Evolutionary conservation across 2,888 invertebrate species (phyloP).

Genomic region (Muschampia plurimacula): DNA sequence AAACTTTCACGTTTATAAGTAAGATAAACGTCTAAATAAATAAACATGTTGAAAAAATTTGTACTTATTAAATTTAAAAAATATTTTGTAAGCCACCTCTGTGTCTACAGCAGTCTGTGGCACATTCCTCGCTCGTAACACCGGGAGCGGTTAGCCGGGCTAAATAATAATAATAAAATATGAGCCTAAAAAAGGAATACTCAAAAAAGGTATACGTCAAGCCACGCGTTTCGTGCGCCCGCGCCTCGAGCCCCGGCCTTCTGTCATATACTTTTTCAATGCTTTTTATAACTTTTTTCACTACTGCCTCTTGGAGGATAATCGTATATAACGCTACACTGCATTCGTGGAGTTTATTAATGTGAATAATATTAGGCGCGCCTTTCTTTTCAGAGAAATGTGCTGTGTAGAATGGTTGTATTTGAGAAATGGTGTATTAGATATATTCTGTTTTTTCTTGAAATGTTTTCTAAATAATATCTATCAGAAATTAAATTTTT

Average conservation of each 20-base stretch:
- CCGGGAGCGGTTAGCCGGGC: conserved; percentile 79
- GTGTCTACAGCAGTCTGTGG: conserved; percentile 63
- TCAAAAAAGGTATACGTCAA: conserved; percentile 81
- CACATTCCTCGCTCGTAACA: conserved; percentile 84
- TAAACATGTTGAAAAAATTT: too few species aligned
- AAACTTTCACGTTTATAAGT: too few species aligned
- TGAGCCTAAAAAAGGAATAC: conserved; percentile 77
- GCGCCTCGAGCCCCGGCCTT: conserved; percentile 61
- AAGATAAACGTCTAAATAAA: too few species aligned
- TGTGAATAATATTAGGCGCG: conserved; percentile 58
- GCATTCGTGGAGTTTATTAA: conserved; percentile 69
- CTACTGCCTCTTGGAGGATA: conserved; percentile 59
- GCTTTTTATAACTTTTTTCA: conserved; percentile 47
- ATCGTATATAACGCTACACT: conserved; percentile 80
- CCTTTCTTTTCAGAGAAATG: conserved; percentile 39
- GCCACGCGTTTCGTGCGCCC: conserved; percentile 71
- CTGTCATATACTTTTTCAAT: conserved; percentile 57
- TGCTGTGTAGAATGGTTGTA: conserved; percentile 39
- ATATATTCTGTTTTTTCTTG: too few species aligned
- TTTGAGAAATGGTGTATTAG: too few species aligned
- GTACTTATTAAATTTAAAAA: not conserved
- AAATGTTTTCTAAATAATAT: too few species aligned
- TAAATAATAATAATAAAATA: conserved; percentile 84
- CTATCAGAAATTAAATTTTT: too few species aligned
- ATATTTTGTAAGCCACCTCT: conserved; percentile 62